Evolutionary conservation across 2,888 invertebrate genomes (phyloP), one percentile per base, ranked within the genome.

Genomic region (Hedychridium roseum): DNA sequence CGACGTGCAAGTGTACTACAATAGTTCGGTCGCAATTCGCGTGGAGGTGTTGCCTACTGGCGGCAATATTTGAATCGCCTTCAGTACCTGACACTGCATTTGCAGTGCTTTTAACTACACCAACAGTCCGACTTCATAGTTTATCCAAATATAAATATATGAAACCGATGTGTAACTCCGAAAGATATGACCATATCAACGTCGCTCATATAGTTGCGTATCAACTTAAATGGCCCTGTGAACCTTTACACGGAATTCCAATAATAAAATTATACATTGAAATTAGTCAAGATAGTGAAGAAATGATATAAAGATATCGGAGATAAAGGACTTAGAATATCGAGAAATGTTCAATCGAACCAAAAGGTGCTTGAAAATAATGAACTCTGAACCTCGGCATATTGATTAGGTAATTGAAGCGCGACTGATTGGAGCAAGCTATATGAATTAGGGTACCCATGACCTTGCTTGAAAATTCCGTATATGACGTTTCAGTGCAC

Each of bases 401-500:
- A 35, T 44, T 39, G 37, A 34, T 32, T 31, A 28, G 34, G 42
- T 41, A 49, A 51, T 50, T 41, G 49, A 42, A 32, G 36, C 31
- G 16, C 11, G 21, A 37, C 23, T 50, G 41, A 49, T 55, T 42
- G 30, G 12, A 44, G 37, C 31, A 34, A 32, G 37, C 14, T 20
- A 44, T 18, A 14, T 27, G 37, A 49, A 45, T 43, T 41, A 46
- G 21, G 36, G 38, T 26, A 35, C 28, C 43, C 14, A 7, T 12
- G 48, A 48, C 50, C 50, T 57, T 51, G 54, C 15, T 27, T 18
- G 28, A 2, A 31, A 43, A 39, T 39, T 27, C 16, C 12, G 11
- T 5, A 5, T 9, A 9, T 23, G 9, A 17, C 14, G 20, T 6
- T n/a, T 26, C 20, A 11, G 3, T 35, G 11, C 3, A 11, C 12